phyloP scores from a whole-genome alignment of 2,113 vertebrate species.

The Ibidorhyncha struthersii region DNA sequence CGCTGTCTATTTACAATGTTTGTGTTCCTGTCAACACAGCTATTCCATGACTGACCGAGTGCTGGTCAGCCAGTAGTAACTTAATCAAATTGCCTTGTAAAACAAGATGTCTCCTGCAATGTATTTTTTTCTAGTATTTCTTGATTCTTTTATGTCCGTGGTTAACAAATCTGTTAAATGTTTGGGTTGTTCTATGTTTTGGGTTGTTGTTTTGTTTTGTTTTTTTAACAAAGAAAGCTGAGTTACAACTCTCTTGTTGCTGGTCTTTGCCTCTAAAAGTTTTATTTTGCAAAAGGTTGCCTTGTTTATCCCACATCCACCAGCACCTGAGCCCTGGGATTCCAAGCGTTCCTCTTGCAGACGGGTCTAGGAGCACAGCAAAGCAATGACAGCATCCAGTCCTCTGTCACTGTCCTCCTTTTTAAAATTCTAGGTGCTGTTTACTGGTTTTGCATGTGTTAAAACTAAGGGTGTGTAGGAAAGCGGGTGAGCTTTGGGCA shows the following conservation, averaged over 20 bases:
- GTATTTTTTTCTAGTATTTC: neutral
- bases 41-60: neutral
- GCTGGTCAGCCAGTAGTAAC: slow-evolving; percentile 25
- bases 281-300: neutral
- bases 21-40: slow-evolving; percentile 15
- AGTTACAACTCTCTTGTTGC: slow-evolving; percentile 23
- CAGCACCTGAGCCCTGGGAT: neutral
- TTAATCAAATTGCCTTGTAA: slow-evolving; percentile 27
- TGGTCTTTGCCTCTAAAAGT: neutral
- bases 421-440: fast-evolving
- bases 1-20: neutral
- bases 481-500: neutral
- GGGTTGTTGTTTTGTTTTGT: neutral
- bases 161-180: slow-evolving; percentile 65
- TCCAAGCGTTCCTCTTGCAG: neutral
- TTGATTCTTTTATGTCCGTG: slow-evolving; percentile 39
- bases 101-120: neutral
- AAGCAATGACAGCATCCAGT: neutral
- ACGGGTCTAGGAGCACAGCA: neutral
- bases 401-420: neutral
- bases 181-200: slow-evolving; percentile 39
- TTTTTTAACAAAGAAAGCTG: slow-evolving; percentile 69
- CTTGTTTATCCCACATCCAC: neutral
- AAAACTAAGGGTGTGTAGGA: neutral
- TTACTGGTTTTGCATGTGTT: neutral